These are phyloP conservation scores for Alexandromys fortis DNA, from an alignment of 2,113 vertebrate genomes.

Conservation along the genomic window DNA sequence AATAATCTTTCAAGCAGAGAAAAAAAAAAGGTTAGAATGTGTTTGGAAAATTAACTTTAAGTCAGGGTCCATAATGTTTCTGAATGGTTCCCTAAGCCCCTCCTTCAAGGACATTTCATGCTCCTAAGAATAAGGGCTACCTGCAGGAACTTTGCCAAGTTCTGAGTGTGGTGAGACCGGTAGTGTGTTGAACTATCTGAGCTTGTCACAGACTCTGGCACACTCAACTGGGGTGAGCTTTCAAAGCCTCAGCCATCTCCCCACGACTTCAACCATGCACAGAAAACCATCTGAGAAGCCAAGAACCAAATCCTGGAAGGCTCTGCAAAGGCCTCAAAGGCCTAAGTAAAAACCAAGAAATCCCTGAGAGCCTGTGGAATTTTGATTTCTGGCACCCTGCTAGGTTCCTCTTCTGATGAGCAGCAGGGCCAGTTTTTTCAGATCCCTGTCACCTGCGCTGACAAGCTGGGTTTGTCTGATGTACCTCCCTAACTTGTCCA, in stretches of 20 bases:
- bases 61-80: neutral
- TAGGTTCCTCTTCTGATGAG: neutral
- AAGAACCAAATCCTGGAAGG: neutral
- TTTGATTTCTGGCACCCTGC: neutral
- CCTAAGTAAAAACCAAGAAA: neutral
- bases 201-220: neutral
- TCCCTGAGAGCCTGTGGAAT: neutral
- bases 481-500: neutral
- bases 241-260: neutral
- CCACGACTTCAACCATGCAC: neutral
- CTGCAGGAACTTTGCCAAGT: neutral
- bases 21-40: neutral
- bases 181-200: neutral
- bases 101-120: neutral
- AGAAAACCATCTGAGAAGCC: neutral
- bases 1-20: neutral
- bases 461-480: neutral
- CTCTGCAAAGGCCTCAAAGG: neutral
- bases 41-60: neutral
- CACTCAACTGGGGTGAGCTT: neutral
- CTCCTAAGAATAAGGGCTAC: neutral
- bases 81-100: neutral
- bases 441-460: neutral
- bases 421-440: neutral
- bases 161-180: neutral